Evolutionary conservation across 2,888 invertebrate species (phyloP), one percentile per base, ranked within the genome.

Genomic region (Hypomecis atomaria): DNA sequence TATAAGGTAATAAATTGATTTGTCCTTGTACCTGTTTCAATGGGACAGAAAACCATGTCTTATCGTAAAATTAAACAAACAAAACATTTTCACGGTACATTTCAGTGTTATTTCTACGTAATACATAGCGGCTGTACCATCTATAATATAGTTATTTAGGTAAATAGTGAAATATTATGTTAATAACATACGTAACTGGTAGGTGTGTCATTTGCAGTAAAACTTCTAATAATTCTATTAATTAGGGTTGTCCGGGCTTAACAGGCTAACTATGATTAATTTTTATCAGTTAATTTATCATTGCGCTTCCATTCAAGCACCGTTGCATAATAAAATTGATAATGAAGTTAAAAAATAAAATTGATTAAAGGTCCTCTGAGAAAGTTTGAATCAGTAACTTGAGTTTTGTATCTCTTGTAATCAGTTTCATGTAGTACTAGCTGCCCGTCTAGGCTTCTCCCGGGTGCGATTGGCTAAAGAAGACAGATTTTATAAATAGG

Each of bases 51-150:
- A 75, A 71, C 70, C 65, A 68, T 73, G 77, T 81, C 77, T 82
- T 86, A 86, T 86, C 83, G 67, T 75, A 77, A 83, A 85, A 79
- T 81, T 82, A 83, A 80, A 78, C 82, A 87, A 89, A 90, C 85
- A 87, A 83, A 79, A 82, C 79, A 71, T 71, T 70, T 81, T 82
- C 78, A 79, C 67, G 80, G 78, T 71, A 65, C 42, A 71, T 79
- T 80, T 76, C 56, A 63, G 47, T 67, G 67, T 69, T 78, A 66
- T 73, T 69, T 69, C 69, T 40, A 65, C 7, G 50, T 63, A 54
- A 73, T 73, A 74, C 48, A 67, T 72, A 72, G 70, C 34, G 34
- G 34, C 59, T 56, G 53, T 66, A 52, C n/a, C 45, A 8, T 10
- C 4, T 36, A 44, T 10, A 44, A 7, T 0, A 13, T 2, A 36